Evolutionary conservation across 2,888 invertebrate species (phyloP).

Genomic region (Acanthosoma haemorrhoidale): DNA sequence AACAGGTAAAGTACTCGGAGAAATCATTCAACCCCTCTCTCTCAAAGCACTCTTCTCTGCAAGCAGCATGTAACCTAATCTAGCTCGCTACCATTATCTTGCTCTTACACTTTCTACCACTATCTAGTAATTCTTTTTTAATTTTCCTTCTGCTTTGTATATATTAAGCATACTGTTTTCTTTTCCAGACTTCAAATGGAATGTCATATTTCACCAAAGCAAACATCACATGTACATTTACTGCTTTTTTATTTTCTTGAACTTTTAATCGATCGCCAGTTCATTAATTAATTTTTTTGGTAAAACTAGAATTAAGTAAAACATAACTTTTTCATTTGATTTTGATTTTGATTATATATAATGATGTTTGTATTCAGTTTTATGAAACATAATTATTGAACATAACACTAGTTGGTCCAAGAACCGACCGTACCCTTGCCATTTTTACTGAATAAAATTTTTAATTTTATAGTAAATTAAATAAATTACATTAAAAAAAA

Average conservation of each 20-base stretch:
- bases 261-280: not conserved
- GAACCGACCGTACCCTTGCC: too few relatives aligned
- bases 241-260: not conserved
- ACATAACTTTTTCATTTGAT: too few relatives aligned
- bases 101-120: slow-evolving; percentile 5
- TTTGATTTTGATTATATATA: too few relatives aligned
- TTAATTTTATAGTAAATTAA: too few relatives aligned
- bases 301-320: not conserved
- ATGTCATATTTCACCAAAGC: not conserved
- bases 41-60: slow-evolving; percentile 7
- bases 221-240: slow-evolving; percentile 9
- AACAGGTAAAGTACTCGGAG: slow-evolving; percentile 37
- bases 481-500: too few relatives aligned
- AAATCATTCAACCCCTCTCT: not conserved
- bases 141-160: slow-evolving; percentile 27
- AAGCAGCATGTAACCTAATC: slow-evolving; percentile 20
- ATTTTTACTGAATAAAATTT: too few relatives aligned
- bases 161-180: slow-evolving; percentile 20
- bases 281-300: not conserved
- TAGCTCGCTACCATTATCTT: not conserved
- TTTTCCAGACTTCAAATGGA: not conserved
- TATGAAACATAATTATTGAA: too few relatives aligned
- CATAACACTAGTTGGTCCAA: too few relatives aligned
- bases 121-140: slow-evolving; percentile 13
- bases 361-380: too few relatives aligned